phyloP scores from a whole-genome alignment of 2,113 vertebrate genomes.

The Pelmatolapia mariae region DNA sequence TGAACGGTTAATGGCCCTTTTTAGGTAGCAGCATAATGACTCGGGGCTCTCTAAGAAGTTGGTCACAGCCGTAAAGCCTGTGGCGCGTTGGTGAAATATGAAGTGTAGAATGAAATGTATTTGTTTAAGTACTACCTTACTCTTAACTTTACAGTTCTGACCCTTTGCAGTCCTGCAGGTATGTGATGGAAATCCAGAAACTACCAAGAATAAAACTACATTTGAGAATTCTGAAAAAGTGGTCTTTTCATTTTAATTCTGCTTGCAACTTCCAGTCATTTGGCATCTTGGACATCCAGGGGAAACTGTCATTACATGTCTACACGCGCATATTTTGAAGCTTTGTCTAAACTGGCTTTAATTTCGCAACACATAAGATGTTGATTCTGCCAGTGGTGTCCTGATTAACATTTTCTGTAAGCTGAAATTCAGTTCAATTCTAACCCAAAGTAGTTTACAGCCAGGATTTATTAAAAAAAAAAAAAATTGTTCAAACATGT shows the following conservation, averaged over 20 bases:
- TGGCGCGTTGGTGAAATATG: neutral
- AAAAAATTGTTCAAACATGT: neutral
- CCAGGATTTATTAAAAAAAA: neutral
- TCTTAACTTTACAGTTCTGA: conserved; percentile 32
- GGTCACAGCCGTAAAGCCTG: neutral
- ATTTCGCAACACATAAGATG: neutral
- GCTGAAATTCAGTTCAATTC: neutral
- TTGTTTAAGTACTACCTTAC: conserved; percentile 26
- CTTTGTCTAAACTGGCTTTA: neutral
- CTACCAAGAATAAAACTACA: conserved; percentile 57
- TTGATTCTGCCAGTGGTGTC: neutral
- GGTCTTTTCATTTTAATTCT: neutral
- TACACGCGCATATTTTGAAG: neutral
- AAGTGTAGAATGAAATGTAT: conserved; percentile 13
- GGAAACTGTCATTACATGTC: neutral
- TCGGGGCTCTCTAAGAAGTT: neutral
- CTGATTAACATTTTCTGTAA: fast-evolving
- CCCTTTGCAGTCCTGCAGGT: conserved; percentile 43
- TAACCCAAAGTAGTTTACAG: neutral
- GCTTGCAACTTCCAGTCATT: neutral
- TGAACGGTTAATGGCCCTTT: neutral
- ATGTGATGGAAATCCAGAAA: conserved; percentile 46
- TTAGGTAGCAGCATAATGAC: neutral
- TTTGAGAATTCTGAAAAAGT: conserved; percentile 24
- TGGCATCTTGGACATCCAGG: neutral